phyloP scores from a whole-genome alignment of 2,888 invertebrate genomes.

The Synanthedon tipuliformis region DNA sequence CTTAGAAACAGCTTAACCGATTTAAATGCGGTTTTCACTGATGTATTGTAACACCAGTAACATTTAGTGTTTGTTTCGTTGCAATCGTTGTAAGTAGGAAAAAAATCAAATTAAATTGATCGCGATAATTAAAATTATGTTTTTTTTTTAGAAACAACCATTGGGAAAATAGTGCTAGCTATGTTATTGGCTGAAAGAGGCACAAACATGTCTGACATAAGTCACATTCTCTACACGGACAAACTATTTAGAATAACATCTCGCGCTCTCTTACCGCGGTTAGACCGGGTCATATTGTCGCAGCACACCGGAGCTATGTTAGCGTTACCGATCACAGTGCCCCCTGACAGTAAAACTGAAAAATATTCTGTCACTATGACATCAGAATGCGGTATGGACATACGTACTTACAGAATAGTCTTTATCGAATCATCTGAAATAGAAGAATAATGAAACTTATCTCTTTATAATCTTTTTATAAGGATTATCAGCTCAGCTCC shows the following conservation, averaged over 20 bases:
- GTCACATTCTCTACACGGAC: conserved; percentile 40
- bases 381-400: conserved; percentile 57
- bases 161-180: conserved; percentile 42
- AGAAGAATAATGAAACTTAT: too few relatives aligned
- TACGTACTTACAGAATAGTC: conserved; percentile 48
- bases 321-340: conserved; percentile 37
- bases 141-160: conserved; percentile 35
- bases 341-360: conserved; percentile 30
- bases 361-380: conserved; percentile 48
- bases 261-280: conserved; percentile 26
- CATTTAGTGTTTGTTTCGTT: too few relatives aligned
- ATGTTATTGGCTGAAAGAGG: conserved; percentile 52
- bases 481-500: too few relatives aligned
- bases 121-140: conserved; percentile 26
- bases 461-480: too few relatives aligned
- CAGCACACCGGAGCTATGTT: conserved; percentile 37
- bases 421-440: conserved; percentile 22
- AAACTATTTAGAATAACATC: conserved; percentile 36
- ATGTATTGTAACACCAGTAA: too few relatives aligned
- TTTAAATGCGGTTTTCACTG: too few relatives aligned
- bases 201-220: conserved; percentile 42
- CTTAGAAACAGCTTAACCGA: too few relatives aligned
- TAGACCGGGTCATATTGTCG: conserved; percentile 30
- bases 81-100: too few relatives aligned
- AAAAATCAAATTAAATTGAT: conserved; percentile 18